Evolutionary conservation across 2,113 vertebrate species (phyloP).

Genomic region (Vanacampus margaritifer): DNA sequence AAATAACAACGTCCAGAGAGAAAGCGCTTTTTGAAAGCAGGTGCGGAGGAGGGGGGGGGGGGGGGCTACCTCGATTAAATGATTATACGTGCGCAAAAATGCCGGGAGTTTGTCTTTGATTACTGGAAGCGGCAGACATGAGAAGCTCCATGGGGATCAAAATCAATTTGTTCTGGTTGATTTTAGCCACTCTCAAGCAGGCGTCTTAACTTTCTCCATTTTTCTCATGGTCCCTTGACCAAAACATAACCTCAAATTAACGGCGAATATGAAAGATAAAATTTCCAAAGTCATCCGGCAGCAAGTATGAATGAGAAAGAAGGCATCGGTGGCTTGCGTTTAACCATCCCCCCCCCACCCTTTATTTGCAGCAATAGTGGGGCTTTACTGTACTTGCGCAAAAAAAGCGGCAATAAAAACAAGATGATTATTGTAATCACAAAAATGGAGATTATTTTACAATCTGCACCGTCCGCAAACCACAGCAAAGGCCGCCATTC

Average conservation of each 20-base stretch:
- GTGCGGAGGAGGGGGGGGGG: constrained; percentile 44
- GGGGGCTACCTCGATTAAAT: constrained; percentile 53
- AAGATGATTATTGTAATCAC: neutral
- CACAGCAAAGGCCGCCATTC: constrained; percentile 34
- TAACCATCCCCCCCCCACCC: too few relatives aligned
- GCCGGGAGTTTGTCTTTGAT: too few relatives aligned
- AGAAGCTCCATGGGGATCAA: constrained; percentile 60
- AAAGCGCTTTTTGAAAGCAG: constrained; percentile 66
- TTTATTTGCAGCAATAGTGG: neutral
- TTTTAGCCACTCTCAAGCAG: constrained; percentile 34
- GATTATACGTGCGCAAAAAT: constrained; percentile 53
- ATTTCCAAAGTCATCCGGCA: constrained; percentile 1
- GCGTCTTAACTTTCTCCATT: constrained; percentile 23
- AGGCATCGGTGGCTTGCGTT: neutral
- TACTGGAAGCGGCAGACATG: constrained; percentile 60
- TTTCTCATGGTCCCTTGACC: constrained; percentile 50
- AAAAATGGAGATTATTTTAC: constrained; percentile 26
- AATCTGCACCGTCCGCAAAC: constrained; percentile 38
- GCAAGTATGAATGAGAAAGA: neutral
- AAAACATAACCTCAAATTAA: constrained; percentile 2
- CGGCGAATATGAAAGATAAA: neutral
- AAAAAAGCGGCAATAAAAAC: neutral
- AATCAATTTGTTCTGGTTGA: constrained; percentile 63
- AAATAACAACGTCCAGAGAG: constrained; percentile 71
- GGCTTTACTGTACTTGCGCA: neutral